Conservation (phyloP, 2,797 vertebrate species). For the Chelmon rostratus region DNA sequence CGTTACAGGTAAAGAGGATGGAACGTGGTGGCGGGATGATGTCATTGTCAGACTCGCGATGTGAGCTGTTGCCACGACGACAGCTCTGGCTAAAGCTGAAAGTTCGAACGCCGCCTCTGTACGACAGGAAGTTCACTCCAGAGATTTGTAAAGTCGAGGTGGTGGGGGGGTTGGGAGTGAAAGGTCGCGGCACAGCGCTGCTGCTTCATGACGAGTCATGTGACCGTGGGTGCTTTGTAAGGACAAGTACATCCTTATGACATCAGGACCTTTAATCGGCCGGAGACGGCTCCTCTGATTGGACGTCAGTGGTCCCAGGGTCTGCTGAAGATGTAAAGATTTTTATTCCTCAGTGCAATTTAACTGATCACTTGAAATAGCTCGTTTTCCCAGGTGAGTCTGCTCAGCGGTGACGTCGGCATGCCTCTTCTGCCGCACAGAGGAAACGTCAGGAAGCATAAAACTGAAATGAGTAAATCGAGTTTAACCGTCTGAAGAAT, state of each 20-base stretch:
- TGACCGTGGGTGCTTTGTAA: background rate
- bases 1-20: background rate
- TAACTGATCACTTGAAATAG: conserved; percentile 12
- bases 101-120: background rate
- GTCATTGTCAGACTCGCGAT: background rate
- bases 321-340: background rate
- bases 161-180: background rate
- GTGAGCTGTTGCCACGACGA: background rate
- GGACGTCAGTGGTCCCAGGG: background rate
- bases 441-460: too few species aligned
- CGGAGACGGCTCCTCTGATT: conserved; percentile 4
- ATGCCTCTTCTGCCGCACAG: background rate
- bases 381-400: background rate
- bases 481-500: too few species aligned
- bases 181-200: background rate
- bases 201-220: background rate
- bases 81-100: background rate
- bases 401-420: background rate
- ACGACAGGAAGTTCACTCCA: conserved; percentile 4
- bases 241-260: too few species aligned
- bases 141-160: background rate
- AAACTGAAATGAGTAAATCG: too few species aligned
- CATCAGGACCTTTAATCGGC: too few species aligned
- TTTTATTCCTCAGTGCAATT: conserved; percentile 24
- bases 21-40: background rate